Evolutionary conservation across 2,888 invertebrate genomes (phyloP), one percentile per base, ranked within the genome.

Genomic region (Acrobeloides nanus): DNA sequence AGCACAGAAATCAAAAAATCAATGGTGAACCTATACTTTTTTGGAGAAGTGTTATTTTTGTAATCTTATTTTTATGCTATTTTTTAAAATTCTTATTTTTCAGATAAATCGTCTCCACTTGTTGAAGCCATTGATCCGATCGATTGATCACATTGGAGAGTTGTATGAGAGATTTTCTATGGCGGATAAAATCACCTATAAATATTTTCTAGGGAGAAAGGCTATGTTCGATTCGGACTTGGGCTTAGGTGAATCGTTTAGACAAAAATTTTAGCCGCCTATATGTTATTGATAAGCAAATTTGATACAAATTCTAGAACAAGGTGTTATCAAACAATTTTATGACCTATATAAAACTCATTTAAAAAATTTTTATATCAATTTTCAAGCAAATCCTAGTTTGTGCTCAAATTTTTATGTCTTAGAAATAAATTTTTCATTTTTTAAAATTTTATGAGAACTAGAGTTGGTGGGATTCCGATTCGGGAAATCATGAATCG

Each of bases 171-270:
- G 83, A 6, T 62, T 62, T 40, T 59, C 87, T 1, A 76, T 92
- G 50, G 85, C 89, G 8, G 93, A 97, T 74, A 85, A 87, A 73
- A 87, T 97, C 45, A 95, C 95, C 0, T 97, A 92, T 76, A 86
- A 86, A 73, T 80, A 93, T 76, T 95, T 89, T 77, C 88, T 92
- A 17, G 95, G 95, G 0, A 81, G 93, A 25, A 93, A 95, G 75
- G 88, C 90, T 2, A 93, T 97, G 89, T 97, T 95, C 75, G 95
- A 97, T 76, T 89, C 89, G 46, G 89, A 95, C 74, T 90, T 90
- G 73, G 84, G 84, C 75, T 81, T 83, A 61, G 82, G 82, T 82
- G 72, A 59, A 59, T 58, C 21, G 24, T 33, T 24, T 40, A 38
- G 23, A 18, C n/a, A 15, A 32, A 1, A 8, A 10, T 46, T 20